These are phyloP conservation scores for Eustalomyia histrio DNA, from an alignment of 2,888 invertebrate species.

Conservation along the genomic window DNA sequence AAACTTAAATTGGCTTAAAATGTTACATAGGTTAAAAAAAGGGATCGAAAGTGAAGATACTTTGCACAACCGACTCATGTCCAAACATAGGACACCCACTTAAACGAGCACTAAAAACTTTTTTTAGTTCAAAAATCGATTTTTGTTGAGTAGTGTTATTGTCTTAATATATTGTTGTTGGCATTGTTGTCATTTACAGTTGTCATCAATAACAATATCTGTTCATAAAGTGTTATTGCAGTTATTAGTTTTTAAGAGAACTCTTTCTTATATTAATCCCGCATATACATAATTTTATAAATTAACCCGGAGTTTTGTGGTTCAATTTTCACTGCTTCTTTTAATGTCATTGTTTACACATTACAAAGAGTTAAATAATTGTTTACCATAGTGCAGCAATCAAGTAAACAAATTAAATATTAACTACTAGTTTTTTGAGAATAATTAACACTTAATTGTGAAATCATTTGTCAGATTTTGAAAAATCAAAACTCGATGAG, in stretches of 20 bases:
- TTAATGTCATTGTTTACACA: conserved; percentile 25
- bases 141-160: not conserved
- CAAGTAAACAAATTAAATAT: not conserved
- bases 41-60: no score
- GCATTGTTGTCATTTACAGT: conserved; percentile 59
- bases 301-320: conserved; percentile 20
- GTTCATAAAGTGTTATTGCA: not conserved
- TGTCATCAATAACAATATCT: conserved; percentile 59
- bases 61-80: no score
- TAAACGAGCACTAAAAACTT: no score
- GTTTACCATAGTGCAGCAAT: conserved; percentile 21
- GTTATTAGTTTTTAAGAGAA: not conserved
- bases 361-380: conserved; percentile 25
- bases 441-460: conserved; percentile 32
- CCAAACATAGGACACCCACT: no score
- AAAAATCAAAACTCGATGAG: not conserved
- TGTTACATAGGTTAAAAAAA: no score
- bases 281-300: not conserved
- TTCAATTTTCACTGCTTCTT: not conserved
- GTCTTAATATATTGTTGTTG: not conserved
- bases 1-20: no score
- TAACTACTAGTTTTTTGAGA: not conserved
- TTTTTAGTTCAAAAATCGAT: no score
- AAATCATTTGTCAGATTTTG: conserved; percentile 25
- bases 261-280: conserved; percentile 28